These are phyloP conservation scores for Misgurnus anguillicaudatus DNA, from an alignment of 2,113 vertebrate genomes.

Conservation along the genomic window DNA sequence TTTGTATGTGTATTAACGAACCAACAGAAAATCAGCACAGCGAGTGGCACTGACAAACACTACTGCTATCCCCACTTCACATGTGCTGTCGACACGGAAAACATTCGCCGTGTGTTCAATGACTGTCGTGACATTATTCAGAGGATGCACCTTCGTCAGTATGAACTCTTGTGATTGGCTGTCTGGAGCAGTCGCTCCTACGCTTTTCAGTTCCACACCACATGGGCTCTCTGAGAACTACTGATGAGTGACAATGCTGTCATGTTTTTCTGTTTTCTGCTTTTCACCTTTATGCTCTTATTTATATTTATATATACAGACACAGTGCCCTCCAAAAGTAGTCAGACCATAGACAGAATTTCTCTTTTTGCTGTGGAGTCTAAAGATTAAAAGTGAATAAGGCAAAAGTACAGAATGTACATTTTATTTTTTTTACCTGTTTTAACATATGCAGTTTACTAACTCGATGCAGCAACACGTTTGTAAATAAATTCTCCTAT, in stretches of 20 bases:
- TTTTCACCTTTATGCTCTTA: conserved; percentile 11
- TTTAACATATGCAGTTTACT: no score
- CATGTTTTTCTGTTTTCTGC: conserved; percentile 17
- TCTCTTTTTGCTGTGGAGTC: no score
- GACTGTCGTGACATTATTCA: conserved; percentile 92
- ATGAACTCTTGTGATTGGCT: conserved; percentile 92
- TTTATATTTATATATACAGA: conserved; percentile 29
- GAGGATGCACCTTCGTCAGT: conserved; percentile 95
- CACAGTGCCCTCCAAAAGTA: no score
- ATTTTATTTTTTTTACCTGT: no score
- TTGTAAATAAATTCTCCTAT: no score
- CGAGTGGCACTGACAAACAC: conserved; percentile 87
- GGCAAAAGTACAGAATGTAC: no score
- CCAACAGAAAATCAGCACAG: conserved; percentile 91
- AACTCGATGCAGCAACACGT: no score
- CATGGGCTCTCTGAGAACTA: conserved; percentile 69
- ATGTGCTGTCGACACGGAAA: conserved; percentile 95
- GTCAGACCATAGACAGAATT: no score
- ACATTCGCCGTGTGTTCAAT: conserved; percentile 88
- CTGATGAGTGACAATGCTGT: conserved; percentile 66
- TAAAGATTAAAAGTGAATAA: no score
- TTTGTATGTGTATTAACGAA: conserved; percentile 6
- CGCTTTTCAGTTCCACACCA: conserved; percentile 50
- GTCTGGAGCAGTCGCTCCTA: neutral
- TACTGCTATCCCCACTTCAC: conserved; percentile 98